Conservation (phyloP, 2,113 vertebrate species). For the Macquaria ambigua region DNA sequence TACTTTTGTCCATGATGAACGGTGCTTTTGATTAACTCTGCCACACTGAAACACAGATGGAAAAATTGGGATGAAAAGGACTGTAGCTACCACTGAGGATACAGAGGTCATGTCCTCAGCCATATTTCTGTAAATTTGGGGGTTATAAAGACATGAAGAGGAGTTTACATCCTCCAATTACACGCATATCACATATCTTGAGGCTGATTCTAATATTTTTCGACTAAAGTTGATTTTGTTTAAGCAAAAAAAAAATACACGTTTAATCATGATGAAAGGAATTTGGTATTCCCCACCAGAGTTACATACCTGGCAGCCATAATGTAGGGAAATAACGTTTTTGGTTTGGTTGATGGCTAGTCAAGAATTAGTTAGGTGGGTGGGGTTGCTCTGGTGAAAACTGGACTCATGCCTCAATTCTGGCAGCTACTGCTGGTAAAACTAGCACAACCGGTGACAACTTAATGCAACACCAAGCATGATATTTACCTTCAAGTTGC, state of each 20-base stretch:
- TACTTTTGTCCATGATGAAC: constrained; percentile 79
- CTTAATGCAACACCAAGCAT: neutral
- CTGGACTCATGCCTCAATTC: accelerated
- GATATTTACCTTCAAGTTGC: neutral
- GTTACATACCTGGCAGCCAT: neutral
- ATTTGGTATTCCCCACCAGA: neutral
- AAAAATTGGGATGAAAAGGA: neutral
- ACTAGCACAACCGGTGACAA: constrained; percentile 15
- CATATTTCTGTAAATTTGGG: neutral
- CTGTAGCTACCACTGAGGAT: neutral
- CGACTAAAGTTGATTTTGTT: neutral
- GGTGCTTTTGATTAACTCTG: constrained; percentile 26
- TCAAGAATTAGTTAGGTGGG: neutral
- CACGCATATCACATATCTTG: neutral
- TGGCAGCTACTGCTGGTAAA: neutral
- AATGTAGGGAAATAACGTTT: neutral
- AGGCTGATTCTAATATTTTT: neutral
- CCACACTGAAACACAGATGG: constrained; percentile 26
- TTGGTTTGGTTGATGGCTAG: too few species aligned
- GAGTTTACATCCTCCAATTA: too few species aligned
- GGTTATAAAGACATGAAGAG: neutral
- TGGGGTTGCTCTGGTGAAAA: neutral
- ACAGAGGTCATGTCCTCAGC: neutral
- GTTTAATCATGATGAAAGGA: neutral
- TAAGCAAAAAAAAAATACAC: neutral